A percentile compares a stretch with the other conserved stretches of the same genome.
Evolutionary conservation across 2,113 vertebrate species (phyloP).

Genomic region (Empidonax alnorum): DNA sequence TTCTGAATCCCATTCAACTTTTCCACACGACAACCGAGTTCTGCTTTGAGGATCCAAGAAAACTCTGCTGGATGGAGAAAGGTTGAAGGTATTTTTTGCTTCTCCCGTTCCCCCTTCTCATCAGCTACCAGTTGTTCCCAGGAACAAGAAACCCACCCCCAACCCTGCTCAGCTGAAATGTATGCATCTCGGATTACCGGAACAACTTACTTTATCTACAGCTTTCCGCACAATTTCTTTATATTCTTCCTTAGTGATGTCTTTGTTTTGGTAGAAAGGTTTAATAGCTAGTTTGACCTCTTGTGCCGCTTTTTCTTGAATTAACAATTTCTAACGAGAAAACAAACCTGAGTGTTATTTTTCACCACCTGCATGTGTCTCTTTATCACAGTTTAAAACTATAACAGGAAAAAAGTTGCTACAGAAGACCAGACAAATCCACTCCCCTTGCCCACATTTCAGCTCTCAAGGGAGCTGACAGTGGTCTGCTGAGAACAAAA

Average conservation of each 20-base stretch:
- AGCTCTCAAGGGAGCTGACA: neutral
- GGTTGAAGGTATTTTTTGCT: neutral
- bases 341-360: neutral
- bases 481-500: neutral
- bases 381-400: neutral
- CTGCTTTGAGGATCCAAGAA: neutral
- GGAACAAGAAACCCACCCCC: neutral
- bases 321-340: conserved; percentile 86
- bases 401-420: neutral
- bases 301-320: conserved; percentile 93
- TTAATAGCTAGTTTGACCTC: conserved; percentile 96
- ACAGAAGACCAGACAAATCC: neutral
- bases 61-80: neutral
- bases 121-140: neutral
- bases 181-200: fast-evolving
- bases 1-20: neutral
- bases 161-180: fast-evolving
- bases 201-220: conserved; percentile 89
- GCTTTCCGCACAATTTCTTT: conserved; percentile 99
- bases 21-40: neutral
- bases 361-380: neutral
- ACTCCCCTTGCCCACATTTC: too few relatives aligned
- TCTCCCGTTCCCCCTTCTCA: neutral
- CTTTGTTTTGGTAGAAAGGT: conserved; percentile 97
- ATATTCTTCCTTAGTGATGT: conserved; percentile 97